Conservation (phyloP, 2,797 vertebrate genomes). For the Myoxocephalus aenaeus region DNA sequence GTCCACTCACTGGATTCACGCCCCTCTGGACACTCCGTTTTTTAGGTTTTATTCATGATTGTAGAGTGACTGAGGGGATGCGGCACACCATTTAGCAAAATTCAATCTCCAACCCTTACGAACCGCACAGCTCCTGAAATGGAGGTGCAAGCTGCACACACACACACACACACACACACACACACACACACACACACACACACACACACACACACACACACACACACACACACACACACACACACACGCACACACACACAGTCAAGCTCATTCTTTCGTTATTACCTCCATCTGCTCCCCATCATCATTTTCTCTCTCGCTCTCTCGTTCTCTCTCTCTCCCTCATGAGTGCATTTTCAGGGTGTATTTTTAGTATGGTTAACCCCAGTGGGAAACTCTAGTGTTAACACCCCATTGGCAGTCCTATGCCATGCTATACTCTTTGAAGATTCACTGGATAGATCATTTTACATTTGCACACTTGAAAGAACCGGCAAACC, state of each 20-base stretch:
- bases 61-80: constrained; percentile 24
- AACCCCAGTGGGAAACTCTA: constrained; percentile 64
- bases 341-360: constrained; percentile 57
- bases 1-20: constrained; percentile 68
- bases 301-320: constrained; percentile 27
- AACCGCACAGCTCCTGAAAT: constrained; percentile 13
- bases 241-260: constrained; percentile 9
- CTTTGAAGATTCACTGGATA: constrained; percentile 44
- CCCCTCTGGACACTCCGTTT: constrained; percentile 33
- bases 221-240: not conserved
- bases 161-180: not conserved
- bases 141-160: not conserved
- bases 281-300: constrained; percentile 59
- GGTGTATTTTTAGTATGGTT: constrained; percentile 75
- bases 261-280: constrained; percentile 25
- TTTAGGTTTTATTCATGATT: constrained; percentile 48
- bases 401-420: constrained; percentile 64
- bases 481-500: constrained; percentile 38
- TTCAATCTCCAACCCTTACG: constrained; percentile 23
- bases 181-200: not conserved
- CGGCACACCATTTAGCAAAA: constrained; percentile 50
- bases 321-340: constrained; percentile 7
- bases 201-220: constrained; percentile 1
- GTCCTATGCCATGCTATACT: constrained; percentile 24
- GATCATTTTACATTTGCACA: constrained; percentile 45